Evolutionary conservation across 37 sponge, comb jelly and placozoan species (phyloP).

Genomic region (Agelas oroides): DNA sequence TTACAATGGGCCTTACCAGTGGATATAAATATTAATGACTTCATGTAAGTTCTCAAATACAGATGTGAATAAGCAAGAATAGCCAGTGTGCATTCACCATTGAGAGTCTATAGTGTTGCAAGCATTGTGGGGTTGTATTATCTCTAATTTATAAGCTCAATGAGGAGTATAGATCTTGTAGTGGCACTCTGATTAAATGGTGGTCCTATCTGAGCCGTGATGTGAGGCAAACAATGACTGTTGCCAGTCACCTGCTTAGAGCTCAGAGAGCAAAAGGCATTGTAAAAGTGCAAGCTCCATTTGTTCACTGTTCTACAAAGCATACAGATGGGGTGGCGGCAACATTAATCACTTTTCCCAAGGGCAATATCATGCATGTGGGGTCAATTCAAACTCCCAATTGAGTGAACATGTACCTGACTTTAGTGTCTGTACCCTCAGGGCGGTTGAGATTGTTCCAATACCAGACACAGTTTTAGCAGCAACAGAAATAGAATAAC

Average conservation of each 20-base stretch:
- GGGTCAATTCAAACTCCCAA: background rate
- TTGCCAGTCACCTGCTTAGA: background rate
- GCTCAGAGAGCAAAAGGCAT: too few species aligned
- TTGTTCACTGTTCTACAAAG: too few species aligned
- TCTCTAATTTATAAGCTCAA: background rate
- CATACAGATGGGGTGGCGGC: too few species aligned
- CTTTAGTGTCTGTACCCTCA: background rate
- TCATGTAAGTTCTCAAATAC: background rate
- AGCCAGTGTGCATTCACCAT: background rate
- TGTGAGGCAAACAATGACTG: background rate
- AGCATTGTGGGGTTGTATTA: background rate
- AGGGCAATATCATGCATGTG: background rate
- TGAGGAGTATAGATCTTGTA: background rate
- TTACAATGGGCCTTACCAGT: background rate
- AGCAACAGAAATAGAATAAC: slow-evolving; percentile 7
- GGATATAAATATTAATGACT: too few species aligned
- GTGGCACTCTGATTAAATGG: background rate
- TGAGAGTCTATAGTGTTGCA: background rate
- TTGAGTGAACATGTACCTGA: background rate
- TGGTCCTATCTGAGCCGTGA: background rate
- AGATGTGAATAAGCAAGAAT: background rate
- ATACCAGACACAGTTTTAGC: slow-evolving; percentile 16
- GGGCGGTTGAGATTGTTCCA: slow-evolving; percentile 16
- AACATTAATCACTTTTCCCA: too few species aligned
- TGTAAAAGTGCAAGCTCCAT: too few species aligned